These are phyloP conservation scores for Mimas tiliae DNA, from an alignment of 2,888 invertebrate species.

Conservation along the genomic window DNA sequence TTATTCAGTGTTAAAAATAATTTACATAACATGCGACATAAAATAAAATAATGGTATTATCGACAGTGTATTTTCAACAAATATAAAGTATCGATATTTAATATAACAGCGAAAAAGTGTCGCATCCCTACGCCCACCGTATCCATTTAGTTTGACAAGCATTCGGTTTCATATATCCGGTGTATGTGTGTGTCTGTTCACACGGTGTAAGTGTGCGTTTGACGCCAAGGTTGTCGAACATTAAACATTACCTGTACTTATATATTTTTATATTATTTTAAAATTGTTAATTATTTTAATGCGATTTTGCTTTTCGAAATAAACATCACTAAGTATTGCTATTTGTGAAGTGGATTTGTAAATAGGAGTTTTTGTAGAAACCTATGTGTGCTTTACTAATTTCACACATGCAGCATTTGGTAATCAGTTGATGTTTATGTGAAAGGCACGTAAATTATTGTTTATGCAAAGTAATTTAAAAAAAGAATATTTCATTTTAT, in stretches of 20 bases:
- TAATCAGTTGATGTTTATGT: no score
- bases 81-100: slow-evolving; percentile 33
- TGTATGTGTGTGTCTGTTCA: slow-evolving; percentile 49
- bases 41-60: not conserved
- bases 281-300: not conserved
- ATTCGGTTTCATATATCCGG: slow-evolving; percentile 80
- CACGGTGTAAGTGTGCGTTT: slow-evolving; percentile 47
- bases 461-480: no score
- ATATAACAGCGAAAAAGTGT: not conserved
- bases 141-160: slow-evolving; percentile 85
- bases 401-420: no score
- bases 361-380: no score
- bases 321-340: not conserved
- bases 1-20: no score
- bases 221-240: slow-evolving; percentile 51
- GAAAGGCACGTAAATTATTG: no score
- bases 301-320: not conserved
- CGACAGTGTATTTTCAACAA: not conserved
- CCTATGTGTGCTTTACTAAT: no score
- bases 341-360: no score
- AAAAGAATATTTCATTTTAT: no score
- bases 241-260: slow-evolving; percentile 31
- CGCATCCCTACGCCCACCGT: slow-evolving; percentile 63
- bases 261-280: slow-evolving; percentile 40
- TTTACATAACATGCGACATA: no score